These are phyloP conservation scores for Esox niger DNA, from an alignment of 2,113 vertebrate species.

Conservation along the genomic window DNA sequence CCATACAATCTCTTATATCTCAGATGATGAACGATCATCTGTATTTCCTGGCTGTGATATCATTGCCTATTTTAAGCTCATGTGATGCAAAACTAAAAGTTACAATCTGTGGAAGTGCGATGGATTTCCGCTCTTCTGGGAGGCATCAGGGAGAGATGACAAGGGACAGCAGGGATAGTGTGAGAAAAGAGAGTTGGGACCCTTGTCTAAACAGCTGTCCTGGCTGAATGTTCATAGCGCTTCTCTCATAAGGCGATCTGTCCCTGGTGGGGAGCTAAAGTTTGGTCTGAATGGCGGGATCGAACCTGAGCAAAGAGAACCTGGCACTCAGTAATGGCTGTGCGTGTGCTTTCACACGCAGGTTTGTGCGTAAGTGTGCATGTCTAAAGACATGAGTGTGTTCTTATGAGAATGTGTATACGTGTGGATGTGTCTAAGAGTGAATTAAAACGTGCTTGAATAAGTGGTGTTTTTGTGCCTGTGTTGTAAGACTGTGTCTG, in stretches of 20 bases:
- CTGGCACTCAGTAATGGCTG: not conserved
- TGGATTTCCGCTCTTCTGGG: slow-evolving; percentile 42
- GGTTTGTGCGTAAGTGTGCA: not conserved
- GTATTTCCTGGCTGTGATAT: slow-evolving; percentile 43
- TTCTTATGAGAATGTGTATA: not conserved
- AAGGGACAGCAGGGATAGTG: slow-evolving; percentile 55
- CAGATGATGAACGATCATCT: slow-evolving; percentile 51
- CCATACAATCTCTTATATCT: slow-evolving; percentile 56
- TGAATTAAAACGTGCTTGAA: not conserved
- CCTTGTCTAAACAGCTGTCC: slow-evolving; percentile 65
- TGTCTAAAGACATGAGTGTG: not conserved
- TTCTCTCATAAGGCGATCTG: not conserved
- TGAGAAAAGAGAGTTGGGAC: slow-evolving; percentile 52
- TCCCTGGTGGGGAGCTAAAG: slow-evolving; percentile 29
- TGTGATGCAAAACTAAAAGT: not conserved
- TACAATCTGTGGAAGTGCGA: slow-evolving; percentile 37
- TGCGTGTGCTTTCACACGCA: not conserved
- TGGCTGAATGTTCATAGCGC: slow-evolving; percentile 50
- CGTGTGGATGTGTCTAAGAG: not conserved
- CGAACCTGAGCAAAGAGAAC: slow-evolving; percentile 27
- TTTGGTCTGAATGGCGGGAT: slow-evolving; percentile 11
- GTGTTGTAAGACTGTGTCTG: slow-evolving; percentile 12
- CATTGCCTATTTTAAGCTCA: slow-evolving; percentile 46
- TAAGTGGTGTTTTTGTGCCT: slow-evolving; percentile 8
- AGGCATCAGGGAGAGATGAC: slow-evolving; percentile 44